Evolutionary conservation across 2,888 invertebrate genomes (phyloP).

Genomic region (Drosophila neonasuta): DNA sequence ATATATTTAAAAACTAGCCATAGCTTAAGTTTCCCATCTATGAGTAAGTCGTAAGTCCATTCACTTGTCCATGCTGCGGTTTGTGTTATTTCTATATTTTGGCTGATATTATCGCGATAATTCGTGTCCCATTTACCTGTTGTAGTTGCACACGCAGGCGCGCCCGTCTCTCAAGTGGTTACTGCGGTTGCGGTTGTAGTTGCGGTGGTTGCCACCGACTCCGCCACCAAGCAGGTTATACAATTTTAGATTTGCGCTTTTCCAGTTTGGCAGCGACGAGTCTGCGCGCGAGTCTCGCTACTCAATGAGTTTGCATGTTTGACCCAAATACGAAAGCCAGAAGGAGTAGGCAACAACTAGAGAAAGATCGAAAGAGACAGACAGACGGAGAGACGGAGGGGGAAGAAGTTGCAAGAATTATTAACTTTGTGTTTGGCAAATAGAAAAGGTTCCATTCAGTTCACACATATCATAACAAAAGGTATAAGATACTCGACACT

Average conservation of each 20-base stretch:
- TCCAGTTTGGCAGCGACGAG: slow-evolving; percentile 67
- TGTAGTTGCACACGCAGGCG: slow-evolving; percentile 11
- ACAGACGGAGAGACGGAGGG: slow-evolving; percentile 12
- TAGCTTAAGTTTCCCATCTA: neutral
- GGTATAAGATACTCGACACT: slow-evolving; percentile 6
- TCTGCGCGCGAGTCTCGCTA: slow-evolving; percentile 21
- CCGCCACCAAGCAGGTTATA: slow-evolving; percentile 66
- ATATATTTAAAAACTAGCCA: neutral
- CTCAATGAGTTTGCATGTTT: slow-evolving; percentile 74
- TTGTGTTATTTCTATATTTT: slow-evolving; percentile 13
- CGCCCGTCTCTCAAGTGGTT: slow-evolving; percentile 15
- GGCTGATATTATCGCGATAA: slow-evolving; percentile 15
- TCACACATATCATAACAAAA: slow-evolving; percentile 34
- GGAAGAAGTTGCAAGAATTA: slow-evolving; percentile 38
- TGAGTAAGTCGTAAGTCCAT: neutral
- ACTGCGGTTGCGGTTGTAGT: slow-evolving; percentile 4
- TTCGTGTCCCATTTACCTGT: slow-evolving; percentile 13
- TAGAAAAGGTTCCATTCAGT: slow-evolving; percentile 20
- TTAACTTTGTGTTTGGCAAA: slow-evolving; percentile 48
- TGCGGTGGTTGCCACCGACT: slow-evolving; percentile 26
- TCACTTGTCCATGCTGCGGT: slow-evolving; percentile 13
- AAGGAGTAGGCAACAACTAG: slow-evolving; percentile 21
- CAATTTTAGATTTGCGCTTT: slow-evolving; percentile 72
- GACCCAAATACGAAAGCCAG: slow-evolving; percentile 67
- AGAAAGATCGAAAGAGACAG: neutral